Conservation (phyloP, 64 coral and sea anemone genomes). For the Anthopleura sola region DNA sequence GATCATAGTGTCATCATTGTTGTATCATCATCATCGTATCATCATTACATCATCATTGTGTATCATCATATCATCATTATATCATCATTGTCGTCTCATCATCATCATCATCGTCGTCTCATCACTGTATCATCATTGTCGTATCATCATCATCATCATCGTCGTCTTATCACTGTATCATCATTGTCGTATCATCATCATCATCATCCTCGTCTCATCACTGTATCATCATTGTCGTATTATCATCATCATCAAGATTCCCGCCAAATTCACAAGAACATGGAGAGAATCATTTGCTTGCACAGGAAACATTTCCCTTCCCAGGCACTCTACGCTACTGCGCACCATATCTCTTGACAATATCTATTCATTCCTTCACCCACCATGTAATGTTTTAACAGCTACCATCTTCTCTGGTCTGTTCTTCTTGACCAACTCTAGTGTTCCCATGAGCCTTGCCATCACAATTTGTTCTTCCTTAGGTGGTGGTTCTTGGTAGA, state of each 20-base stretch:
- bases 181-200: background rate
- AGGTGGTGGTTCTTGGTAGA: background rate
- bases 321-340: too few relatives aligned
- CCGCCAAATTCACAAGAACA: too few relatives aligned
- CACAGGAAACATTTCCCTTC: too few relatives aligned
- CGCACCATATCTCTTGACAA: too few relatives aligned
- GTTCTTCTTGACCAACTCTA: background rate
- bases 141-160: background rate
- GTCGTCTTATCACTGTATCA: background rate
- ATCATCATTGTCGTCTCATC: too few relatives aligned
- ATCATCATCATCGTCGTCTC: background rate
- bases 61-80: too few relatives aligned
- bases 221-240: too few relatives aligned
- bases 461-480: background rate
- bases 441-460: constrained; percentile 15
- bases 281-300: too few relatives aligned
- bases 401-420: background rate
- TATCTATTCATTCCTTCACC: background rate
- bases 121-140: too few relatives aligned
- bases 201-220: background rate
- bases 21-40: too few relatives aligned
- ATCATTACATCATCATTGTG: background rate
- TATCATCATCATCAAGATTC: too few relatives aligned
- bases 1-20: too few relatives aligned
- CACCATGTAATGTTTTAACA: constrained; percentile 23